Percentiles rank a stretch among this genome's conserved stretches.
phyloP scores from a whole-genome alignment of 2,888 invertebrate species.

The Leptinotarsa juncta region DNA sequence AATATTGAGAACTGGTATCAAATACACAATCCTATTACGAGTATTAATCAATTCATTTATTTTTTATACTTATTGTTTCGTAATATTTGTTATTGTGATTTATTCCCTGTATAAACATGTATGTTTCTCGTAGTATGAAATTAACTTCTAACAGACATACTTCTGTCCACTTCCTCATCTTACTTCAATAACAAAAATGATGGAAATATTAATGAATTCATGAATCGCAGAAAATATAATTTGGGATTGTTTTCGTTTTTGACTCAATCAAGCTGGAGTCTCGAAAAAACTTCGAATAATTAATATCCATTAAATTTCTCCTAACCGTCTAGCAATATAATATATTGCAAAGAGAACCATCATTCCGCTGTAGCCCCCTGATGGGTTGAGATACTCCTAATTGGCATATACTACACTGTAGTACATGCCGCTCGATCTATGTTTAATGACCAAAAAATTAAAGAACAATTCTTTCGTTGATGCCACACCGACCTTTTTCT shows the following conservation, averaged over 20 bases:
- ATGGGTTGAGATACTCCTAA: constrained; percentile 55
- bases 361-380: constrained; percentile 50
- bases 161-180: neutral
- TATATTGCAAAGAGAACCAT: constrained; percentile 49
- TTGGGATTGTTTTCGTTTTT: constrained; percentile 35
- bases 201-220: neutral
- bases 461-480: constrained; percentile 53
- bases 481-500: constrained; percentile 37
- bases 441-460: constrained; percentile 59
- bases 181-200: neutral
- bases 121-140: neutral
- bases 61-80: no score
- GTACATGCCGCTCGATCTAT: constrained; percentile 51
- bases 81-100: no score
- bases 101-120: no score
- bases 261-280: constrained; percentile 52
- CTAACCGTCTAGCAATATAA: constrained; percentile 45
- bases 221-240: neutral
- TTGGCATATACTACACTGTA: constrained; percentile 57
- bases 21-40: neutral
- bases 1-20: no score
- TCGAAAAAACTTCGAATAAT: constrained; percentile 50
- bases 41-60: neutral
- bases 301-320: constrained; percentile 57
- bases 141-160: neutral